These are phyloP conservation scores for Macropis europaea DNA, from an alignment of 2,888 invertebrate genomes.

Conservation along the genomic window DNA sequence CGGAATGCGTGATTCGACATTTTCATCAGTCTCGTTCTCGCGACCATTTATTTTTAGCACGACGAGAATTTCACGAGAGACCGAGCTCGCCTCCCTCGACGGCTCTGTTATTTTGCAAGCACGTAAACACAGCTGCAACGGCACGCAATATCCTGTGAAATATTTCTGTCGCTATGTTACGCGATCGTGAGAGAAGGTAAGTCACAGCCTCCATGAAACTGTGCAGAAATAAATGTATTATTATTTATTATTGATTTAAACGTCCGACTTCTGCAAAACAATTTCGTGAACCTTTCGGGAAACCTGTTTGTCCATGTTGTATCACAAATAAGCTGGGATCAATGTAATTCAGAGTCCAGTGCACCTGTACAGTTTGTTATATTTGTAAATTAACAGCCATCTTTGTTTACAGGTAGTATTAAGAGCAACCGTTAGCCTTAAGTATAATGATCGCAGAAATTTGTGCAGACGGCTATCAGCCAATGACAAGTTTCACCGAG, in stretches of 20 bases:
- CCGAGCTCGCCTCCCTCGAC: slow-evolving; percentile 4
- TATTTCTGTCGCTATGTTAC: slow-evolving; percentile 12
- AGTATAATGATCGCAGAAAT: slow-evolving; percentile 44
- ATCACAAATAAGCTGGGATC: neutral
- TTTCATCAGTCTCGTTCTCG: slow-evolving; percentile 21
- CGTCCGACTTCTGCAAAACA: neutral
- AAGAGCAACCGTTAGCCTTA: neutral
- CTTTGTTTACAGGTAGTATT: slow-evolving; percentile 40
- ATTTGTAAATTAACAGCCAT: neutral
- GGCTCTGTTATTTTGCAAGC: slow-evolving; percentile 32
- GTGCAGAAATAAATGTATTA: too few species aligned
- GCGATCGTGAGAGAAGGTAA: slow-evolving; percentile 5
- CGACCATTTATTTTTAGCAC: slow-evolving; percentile 48
- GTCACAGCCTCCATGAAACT: neutral
- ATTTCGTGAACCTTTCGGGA: neutral
- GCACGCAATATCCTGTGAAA: slow-evolving; percentile 18
- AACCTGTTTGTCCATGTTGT: neutral
- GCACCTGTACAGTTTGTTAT: neutral
- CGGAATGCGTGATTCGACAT: slow-evolving; percentile 38
- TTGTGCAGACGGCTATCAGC: slow-evolving; percentile 46
- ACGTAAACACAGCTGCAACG: slow-evolving; percentile 33
- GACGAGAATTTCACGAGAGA: slow-evolving; percentile 31
- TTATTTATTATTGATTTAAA: slow-evolving; percentile 8
- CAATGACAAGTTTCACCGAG: slow-evolving; percentile 22
- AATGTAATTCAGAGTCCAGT: neutral